Evolutionary conservation across 2,797 vertebrate genomes (phyloP).

Genomic region (Scyliorhinus canicula): DNA sequence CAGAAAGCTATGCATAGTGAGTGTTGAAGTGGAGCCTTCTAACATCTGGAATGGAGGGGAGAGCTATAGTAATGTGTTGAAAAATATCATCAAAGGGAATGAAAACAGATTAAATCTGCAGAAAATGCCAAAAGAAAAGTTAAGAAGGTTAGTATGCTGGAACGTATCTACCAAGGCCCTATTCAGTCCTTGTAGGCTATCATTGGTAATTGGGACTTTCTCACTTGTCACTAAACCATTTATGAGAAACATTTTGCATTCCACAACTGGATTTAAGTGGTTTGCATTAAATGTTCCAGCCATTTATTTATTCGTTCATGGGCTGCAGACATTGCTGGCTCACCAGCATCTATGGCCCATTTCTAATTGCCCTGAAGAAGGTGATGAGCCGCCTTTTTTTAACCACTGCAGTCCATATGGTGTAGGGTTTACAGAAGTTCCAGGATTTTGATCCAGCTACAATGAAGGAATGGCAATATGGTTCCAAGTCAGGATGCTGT

Average conservation of each 20-base stretch:
- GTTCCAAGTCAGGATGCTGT: no score
- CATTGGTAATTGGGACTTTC: neutral
- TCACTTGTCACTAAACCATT: neutral
- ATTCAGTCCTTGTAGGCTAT: neutral
- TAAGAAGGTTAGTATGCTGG: neutral
- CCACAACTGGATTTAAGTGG: neutral
- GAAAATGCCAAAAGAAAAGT: neutral
- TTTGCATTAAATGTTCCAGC: neutral
- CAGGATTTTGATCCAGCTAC: no score
- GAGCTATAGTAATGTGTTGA: neutral
- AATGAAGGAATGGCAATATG: no score
- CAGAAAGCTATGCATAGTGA: neutral
- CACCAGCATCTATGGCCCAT: no score
- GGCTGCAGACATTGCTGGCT: no score
- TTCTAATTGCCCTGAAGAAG: no score
- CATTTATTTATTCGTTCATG: no score
- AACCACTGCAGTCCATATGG: no score
- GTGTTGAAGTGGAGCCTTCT: neutral
- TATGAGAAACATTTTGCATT: neutral
- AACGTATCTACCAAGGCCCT: neutral
- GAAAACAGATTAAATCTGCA: neutral
- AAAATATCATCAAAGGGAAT: neutral
- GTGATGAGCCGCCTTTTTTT: no score
- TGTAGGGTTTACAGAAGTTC: no score
- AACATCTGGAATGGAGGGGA: neutral